These are phyloP conservation scores for Cheilosia impressa DNA, from an alignment of 2,888 invertebrate species.

Conservation along the genomic window DNA sequence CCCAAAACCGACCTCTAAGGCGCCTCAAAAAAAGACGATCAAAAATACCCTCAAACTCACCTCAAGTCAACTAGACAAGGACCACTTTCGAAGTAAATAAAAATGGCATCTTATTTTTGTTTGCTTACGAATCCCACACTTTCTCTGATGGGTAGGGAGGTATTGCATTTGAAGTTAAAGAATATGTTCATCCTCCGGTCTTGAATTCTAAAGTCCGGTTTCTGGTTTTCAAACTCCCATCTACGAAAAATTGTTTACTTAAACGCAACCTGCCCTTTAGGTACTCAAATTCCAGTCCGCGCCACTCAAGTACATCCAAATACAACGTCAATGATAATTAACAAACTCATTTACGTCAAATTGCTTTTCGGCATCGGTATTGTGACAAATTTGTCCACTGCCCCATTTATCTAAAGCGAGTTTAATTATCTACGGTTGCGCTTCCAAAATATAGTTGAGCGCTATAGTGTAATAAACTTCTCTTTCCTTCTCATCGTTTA, in stretches of 20 bases:
- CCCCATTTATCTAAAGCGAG: constrained; percentile 19
- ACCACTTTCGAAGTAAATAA: too few species aligned
- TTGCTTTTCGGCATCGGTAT: constrained; percentile 24
- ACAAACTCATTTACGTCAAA: constrained; percentile 43
- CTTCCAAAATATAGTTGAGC: constrained; percentile 19
- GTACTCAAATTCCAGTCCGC: constrained; percentile 22
- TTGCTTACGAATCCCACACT: background rate
- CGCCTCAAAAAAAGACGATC: too few species aligned
- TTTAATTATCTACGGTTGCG: constrained; percentile 53
- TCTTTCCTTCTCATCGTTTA: background rate
- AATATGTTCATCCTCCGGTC: too few species aligned
- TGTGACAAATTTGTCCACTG: background rate
- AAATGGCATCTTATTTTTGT: background rate
- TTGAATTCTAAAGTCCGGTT: too few species aligned
- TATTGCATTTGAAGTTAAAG: too few species aligned
- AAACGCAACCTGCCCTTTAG: background rate
- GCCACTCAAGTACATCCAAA: constrained; percentile 14
- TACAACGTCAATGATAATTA: constrained; percentile 27
- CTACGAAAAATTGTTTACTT: too few species aligned
- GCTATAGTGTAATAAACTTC: background rate
- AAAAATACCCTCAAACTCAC: too few species aligned
- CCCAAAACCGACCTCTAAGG: too few species aligned
- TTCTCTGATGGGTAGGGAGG: too few species aligned
- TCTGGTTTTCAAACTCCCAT: too few species aligned
- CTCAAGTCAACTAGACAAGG: too few species aligned